phyloP scores from a whole-genome alignment of 2,113 vertebrate genomes.

The Sapajus apella region DNA sequence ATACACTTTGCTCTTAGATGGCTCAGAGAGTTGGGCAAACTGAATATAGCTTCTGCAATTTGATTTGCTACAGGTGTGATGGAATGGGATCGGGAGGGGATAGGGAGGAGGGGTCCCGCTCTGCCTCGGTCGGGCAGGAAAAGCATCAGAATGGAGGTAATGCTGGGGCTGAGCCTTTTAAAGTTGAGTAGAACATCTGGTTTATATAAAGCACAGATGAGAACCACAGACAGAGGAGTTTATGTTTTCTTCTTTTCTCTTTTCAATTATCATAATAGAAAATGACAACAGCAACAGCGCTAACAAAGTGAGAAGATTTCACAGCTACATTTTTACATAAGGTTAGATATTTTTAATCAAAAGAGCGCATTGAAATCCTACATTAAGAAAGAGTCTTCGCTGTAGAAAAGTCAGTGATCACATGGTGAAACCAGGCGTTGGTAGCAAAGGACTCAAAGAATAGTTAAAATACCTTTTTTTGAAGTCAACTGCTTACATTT shows the following conservation, averaged over 20 bases:
- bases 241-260: background rate
- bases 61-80: background rate
- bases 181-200: rapidly evolving
- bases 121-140: background rate
- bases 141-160: rapidly evolving
- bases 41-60: too few species aligned
- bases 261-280: conserved; percentile 53
- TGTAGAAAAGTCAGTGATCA: conserved; percentile 47
- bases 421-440: conserved; percentile 10
- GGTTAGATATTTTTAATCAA: conserved; percentile 70
- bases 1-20: background rate
- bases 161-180: background rate
- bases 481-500: conserved; percentile 31
- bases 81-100: rapidly evolving
- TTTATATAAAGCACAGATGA: background rate
- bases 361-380: conserved; percentile 58
- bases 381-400: conserved; percentile 72
- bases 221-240: background rate
- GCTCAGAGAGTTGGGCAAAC: too few species aligned
- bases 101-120: rapidly evolving
- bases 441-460: conserved; percentile 56
- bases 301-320: background rate
- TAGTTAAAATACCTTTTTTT: conserved; percentile 65
- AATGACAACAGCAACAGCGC: background rate
- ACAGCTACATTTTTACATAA: background rate